phyloP scores from a whole-genome alignment of 2,113 vertebrate genomes.

The Tiliqua scincoides region DNA sequence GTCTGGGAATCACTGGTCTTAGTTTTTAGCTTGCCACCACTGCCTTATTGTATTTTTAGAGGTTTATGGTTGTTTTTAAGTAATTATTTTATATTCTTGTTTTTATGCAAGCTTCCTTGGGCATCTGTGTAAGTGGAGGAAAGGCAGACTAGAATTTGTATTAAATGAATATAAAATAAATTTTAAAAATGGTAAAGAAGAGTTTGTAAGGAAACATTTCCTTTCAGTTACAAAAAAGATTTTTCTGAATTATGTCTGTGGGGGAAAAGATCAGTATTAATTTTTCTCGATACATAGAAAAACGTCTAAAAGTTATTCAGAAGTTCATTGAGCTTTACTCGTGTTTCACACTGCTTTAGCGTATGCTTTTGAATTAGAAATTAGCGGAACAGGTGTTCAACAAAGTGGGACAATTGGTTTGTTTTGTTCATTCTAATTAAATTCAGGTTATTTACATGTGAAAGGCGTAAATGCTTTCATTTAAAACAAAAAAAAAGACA shows the following conservation, averaged over 20 bases:
- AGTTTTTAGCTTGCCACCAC: too few species aligned
- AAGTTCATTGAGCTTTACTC: slow-evolving; percentile 67
- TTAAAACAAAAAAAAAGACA: slow-evolving; percentile 71
- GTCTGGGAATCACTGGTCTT: too few species aligned
- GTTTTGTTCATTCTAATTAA: slow-evolving; percentile 77
- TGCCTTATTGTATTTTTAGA: too few species aligned
- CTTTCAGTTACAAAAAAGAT: slow-evolving; percentile 31
- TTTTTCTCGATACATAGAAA: slow-evolving; percentile 48
- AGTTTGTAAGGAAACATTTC: slow-evolving; percentile 42
- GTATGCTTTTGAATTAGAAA: slow-evolving; percentile 76
- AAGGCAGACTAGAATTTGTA: too few species aligned
- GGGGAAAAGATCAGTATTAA: background rate
- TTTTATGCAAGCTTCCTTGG: too few species aligned
- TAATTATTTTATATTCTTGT: too few species aligned
- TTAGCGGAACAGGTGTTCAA: slow-evolving; percentile 79
- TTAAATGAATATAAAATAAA: too few species aligned
- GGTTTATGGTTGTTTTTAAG: too few species aligned
- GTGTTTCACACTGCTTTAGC: slow-evolving; percentile 75
- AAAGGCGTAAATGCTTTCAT: slow-evolving; percentile 77
- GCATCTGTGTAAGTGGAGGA: too few species aligned
- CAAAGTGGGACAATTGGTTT: slow-evolving; percentile 78
- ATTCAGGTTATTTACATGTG: slow-evolving; percentile 79
- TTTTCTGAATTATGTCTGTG: slow-evolving; percentile 1
- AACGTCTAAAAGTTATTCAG: slow-evolving; percentile 59
- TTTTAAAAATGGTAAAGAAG: slow-evolving; percentile 31